These are phyloP conservation scores for Myotis davidii DNA, from an alignment of 2,113 vertebrate genomes.

Conservation along the genomic window DNA sequence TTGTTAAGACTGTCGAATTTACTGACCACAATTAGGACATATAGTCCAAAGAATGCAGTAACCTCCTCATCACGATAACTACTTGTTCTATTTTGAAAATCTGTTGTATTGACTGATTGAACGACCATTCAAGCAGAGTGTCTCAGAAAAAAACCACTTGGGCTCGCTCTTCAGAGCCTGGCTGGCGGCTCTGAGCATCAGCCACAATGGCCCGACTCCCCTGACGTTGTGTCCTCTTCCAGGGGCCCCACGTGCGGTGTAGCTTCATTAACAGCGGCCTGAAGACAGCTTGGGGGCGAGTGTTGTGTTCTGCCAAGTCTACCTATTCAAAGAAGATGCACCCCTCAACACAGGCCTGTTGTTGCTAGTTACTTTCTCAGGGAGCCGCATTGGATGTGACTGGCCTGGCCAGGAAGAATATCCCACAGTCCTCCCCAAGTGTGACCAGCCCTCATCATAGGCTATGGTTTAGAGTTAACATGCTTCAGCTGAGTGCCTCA, in stretches of 20 bases:
- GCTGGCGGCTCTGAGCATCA: slow-evolving; percentile 63
- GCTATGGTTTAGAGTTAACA: not conserved
- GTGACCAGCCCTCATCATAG: not conserved
- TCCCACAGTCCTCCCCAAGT: not conserved
- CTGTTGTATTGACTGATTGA: slow-evolving; percentile 75
- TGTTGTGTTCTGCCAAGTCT: slow-evolving; percentile 76
- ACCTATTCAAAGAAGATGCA: slow-evolving; percentile 79
- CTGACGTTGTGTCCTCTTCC: not conserved
- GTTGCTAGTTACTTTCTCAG: not conserved
- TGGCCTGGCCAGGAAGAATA: not conserved
- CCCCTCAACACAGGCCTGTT: not conserved
- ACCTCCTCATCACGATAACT: slow-evolving; percentile 47
- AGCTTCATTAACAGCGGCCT: slow-evolving; percentile 61
- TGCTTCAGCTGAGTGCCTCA: not conserved
- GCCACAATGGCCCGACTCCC: slow-evolving; percentile 45
- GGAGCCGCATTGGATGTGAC: not conserved
- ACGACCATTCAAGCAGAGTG: slow-evolving; percentile 69
- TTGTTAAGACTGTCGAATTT: slow-evolving; percentile 68
- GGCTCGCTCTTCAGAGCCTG: slow-evolving; percentile 64
- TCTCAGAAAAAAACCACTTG: slow-evolving; percentile 34
- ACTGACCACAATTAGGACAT: slow-evolving; percentile 65
- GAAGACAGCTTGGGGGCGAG: slow-evolving; percentile 69
- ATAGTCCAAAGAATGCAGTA: slow-evolving; percentile 60
- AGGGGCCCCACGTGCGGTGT: slow-evolving; percentile 57
- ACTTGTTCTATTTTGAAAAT: slow-evolving; percentile 64